Conservation (phyloP, 2,113 vertebrate species). For the Sisor rabdophorus region DNA sequence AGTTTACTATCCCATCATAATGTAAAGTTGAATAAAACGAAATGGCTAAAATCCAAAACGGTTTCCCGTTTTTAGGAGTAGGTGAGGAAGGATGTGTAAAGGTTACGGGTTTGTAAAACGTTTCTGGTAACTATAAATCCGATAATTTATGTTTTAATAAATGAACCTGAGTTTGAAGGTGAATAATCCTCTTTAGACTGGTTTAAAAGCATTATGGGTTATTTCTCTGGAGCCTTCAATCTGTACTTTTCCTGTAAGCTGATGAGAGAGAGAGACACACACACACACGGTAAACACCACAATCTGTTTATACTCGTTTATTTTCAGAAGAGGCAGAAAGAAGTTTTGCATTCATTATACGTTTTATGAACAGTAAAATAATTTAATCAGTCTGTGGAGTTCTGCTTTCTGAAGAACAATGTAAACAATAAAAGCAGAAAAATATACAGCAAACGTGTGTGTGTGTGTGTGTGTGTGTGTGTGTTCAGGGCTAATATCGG, state of each 20-base stretch:
- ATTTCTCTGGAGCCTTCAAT: too few relatives aligned
- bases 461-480: not conserved
- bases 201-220: not conserved
- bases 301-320: constrained; percentile 30
- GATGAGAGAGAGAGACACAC: not conserved
- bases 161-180: not conserved
- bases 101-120: not conserved
- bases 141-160: not conserved
- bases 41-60: not conserved
- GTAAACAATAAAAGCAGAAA: constrained; percentile 46
- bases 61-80: not conserved
- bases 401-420: constrained; percentile 33
- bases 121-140: not conserved
- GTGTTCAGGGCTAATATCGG: constrained; percentile 37
- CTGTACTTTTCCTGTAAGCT: not conserved
- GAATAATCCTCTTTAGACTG: not conserved
- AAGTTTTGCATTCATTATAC: constrained; percentile 26
- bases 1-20: not conserved
- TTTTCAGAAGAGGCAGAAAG: constrained; percentile 27
- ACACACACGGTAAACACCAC: not conserved
- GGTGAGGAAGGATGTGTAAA: not conserved
- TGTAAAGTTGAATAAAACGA: not conserved
- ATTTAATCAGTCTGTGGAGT: constrained; percentile 67
- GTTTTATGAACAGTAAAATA: constrained; percentile 62
- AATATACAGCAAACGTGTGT: constrained; percentile 10